These are phyloP conservation scores for Gari tellinella DNA, from an alignment of 2,888 invertebrate species.

Conservation along the genomic window DNA sequence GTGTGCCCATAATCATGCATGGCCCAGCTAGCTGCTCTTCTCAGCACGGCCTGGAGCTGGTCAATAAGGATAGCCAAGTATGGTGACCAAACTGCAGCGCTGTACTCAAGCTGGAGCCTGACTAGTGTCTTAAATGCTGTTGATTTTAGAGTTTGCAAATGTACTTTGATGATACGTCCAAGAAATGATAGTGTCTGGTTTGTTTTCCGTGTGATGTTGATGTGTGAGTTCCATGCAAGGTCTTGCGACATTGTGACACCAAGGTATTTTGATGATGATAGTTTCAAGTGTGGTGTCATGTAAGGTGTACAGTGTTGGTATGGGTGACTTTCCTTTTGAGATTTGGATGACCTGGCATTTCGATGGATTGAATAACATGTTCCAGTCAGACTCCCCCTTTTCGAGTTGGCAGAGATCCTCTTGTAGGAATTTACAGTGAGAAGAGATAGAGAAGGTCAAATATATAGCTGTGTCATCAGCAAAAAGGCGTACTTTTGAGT, in stretches of 20 bases:
- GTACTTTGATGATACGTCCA: conserved; percentile 1
- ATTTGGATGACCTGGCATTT: no score
- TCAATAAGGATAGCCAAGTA: background rate
- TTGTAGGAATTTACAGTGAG: no score
- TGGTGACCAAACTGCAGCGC: conserved; percentile 7
- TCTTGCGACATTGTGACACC: background rate
- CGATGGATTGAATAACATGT: no score
- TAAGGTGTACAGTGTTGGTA: no score
- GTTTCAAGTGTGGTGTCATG: no score
- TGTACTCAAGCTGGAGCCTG: conserved; percentile 1
- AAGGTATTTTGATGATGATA: no score
- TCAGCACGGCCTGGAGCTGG: conserved; percentile 1
- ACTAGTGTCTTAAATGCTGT: conserved; percentile 6
- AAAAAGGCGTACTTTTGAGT: no score
- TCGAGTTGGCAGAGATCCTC: no score
- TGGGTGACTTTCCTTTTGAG: no score
- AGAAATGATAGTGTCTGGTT: conserved; percentile 3
- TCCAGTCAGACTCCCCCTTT: no score
- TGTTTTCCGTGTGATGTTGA: conserved; percentile 4
- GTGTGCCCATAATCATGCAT: background rate
- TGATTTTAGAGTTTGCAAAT: background rate
- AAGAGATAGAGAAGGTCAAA: no score
- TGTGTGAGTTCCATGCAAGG: conserved; percentile 5
- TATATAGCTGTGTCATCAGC: no score
- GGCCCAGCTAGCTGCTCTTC: background rate